Conservation (phyloP, 2,797 vertebrate species). For the Lepilemur ruficaudatus region DNA sequence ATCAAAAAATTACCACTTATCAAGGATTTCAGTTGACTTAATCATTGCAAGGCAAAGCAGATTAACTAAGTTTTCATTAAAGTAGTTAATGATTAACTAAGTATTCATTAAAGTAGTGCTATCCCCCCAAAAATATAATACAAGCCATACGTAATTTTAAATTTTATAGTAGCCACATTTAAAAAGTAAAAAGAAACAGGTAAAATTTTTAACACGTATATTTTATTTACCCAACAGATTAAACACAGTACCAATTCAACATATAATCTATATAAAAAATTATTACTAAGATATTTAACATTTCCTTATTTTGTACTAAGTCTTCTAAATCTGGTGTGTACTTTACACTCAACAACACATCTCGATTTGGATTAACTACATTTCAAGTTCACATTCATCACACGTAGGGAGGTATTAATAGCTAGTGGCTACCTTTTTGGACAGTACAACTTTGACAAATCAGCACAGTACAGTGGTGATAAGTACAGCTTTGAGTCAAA, state of each 20-base stretch:
- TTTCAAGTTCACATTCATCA: not conserved
- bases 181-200: not conserved
- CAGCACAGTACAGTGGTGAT: no score
- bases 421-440: not conserved
- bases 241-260: not conserved
- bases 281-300: not conserved
- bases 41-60: not conserved
- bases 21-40: not conserved
- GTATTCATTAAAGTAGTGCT: not conserved
- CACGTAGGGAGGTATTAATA: no score
- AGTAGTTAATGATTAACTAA: no score
- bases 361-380: not conserved
- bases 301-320: not conserved
- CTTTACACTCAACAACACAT: not conserved
- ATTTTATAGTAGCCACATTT: not conserved
- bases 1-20: not conserved
- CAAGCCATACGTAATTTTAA: not conserved
- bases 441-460: not conserved
- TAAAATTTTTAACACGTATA: not conserved
- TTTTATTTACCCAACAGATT: not conserved
- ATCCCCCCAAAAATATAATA: not conserved
- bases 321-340: not conserved
- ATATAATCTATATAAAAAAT: not conserved
- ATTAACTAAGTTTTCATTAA: not conserved
- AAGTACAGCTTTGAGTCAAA: not conserved